phyloP scores from a whole-genome alignment of 2,888 invertebrate species.

The Mamestra brassicae region DNA sequence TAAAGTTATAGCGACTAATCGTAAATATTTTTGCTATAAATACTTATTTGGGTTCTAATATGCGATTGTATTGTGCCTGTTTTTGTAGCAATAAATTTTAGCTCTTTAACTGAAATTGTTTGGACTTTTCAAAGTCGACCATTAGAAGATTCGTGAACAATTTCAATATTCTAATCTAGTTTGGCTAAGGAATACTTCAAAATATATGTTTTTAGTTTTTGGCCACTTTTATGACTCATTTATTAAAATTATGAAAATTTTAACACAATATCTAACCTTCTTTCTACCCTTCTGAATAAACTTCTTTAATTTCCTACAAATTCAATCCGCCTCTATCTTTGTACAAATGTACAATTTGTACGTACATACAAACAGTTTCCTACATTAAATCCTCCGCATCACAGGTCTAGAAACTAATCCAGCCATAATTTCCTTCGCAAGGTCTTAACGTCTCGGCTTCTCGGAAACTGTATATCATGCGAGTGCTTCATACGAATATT shows the following conservation, averaged over 20 bases:
- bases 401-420: conserved; percentile 76
- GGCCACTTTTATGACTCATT: background rate
- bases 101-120: background rate
- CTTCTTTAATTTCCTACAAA: background rate
- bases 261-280: background rate
- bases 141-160: background rate
- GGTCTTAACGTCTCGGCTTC: conserved; percentile 77
- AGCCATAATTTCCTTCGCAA: conserved; percentile 72
- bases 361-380: conserved; percentile 54
- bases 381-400: conserved; percentile 62
- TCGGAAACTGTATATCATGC: conserved; percentile 72
- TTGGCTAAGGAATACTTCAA: background rate
- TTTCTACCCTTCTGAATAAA: background rate
- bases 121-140: background rate
- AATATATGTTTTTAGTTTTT: background rate
- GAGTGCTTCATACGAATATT: conserved; percentile 70
- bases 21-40: conserved; percentile 39
- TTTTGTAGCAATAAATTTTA: background rate
- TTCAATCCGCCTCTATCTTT: background rate
- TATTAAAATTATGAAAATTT: background rate
- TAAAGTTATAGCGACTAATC: conserved; percentile 56
- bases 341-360: conserved; percentile 39
- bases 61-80: background rate
- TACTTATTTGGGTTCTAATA: conserved; percentile 10
- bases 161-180: background rate